Evolutionary conservation across 2,113 vertebrate species (phyloP).

Genomic region (Prolemur simus): DNA sequence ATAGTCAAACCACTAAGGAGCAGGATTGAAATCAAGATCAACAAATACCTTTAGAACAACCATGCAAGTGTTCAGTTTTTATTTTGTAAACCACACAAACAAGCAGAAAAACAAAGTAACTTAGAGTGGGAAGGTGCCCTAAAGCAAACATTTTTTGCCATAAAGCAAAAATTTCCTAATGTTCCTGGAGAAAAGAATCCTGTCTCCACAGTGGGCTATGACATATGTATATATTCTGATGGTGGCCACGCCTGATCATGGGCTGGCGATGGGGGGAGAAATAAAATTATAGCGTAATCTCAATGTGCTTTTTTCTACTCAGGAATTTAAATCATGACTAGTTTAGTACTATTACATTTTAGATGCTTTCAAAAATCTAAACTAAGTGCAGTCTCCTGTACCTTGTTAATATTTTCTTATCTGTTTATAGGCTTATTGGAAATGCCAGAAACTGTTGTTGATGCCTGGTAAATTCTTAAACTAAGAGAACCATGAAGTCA

Average conservation of each 20-base stretch:
- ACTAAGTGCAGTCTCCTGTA: not conserved
- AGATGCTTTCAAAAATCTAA: constrained; percentile 28
- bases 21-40: not conserved
- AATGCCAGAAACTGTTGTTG: constrained; percentile 34
- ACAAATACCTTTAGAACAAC: not conserved
- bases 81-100: not conserved
- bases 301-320: not conserved
- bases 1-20: not conserved
- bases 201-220: not conserved
- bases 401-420: constrained; percentile 56
- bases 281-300: not conserved
- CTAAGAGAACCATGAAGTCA: constrained; percentile 46
- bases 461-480: constrained; percentile 58
- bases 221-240: not conserved
- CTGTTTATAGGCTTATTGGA: constrained; percentile 51
- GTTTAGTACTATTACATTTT: not conserved
- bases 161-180: not conserved
- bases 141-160: not conserved
- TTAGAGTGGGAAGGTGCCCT: not conserved
- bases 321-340: not conserved
- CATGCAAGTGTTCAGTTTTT: not conserved
- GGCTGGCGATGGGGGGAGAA: not conserved
- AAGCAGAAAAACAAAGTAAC: not conserved
- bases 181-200: not conserved
- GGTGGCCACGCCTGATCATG: not conserved